phyloP scores from a whole-genome alignment of 2,113 vertebrate genomes.

The Ornithorhynchus anatinus region DNA sequence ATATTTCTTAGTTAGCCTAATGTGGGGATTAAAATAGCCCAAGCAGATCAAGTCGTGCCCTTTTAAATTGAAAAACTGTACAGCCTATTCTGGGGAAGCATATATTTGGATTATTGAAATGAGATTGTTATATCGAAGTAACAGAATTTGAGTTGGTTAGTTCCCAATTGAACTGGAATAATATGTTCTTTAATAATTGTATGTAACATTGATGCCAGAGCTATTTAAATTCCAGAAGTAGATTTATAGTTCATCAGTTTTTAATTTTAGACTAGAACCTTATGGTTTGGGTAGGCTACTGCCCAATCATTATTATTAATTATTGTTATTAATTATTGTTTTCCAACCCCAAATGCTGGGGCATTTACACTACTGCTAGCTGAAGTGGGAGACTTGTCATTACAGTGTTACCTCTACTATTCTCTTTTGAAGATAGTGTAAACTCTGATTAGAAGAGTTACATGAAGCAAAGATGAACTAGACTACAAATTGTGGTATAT shows the following conservation, averaged over 20 bases:
- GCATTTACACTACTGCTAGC: neutral
- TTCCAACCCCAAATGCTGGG: neutral
- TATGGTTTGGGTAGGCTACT: neutral
- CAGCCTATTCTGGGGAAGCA: neutral
- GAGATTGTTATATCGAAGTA: slow-evolving; percentile 4
- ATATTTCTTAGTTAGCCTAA: slow-evolving; percentile 29
- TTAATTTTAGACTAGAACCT: neutral
- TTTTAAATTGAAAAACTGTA: neutral
- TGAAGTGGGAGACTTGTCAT: neutral
- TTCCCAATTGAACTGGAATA: neutral
- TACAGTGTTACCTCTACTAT: too few relatives aligned
- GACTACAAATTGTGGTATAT: too few relatives aligned
- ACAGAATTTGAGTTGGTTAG: slow-evolving; percentile 8
- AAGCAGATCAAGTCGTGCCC: neutral
- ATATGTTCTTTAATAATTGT: neutral
- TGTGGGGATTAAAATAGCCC: neutral
- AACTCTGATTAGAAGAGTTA: too few relatives aligned
- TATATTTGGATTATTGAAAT: slow-evolving; percentile 17
- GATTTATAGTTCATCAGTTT: slow-evolving; percentile 25
- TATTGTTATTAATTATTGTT: too few relatives aligned
- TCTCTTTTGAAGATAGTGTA: too few relatives aligned
- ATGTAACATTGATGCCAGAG: neutral
- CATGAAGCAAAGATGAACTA: too few relatives aligned
- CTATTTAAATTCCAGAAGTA: slow-evolving; percentile 40
- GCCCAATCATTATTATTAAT: too few relatives aligned